Conservation (phyloP, 2,797 vertebrate species). For the Pristis pectinata region DNA sequence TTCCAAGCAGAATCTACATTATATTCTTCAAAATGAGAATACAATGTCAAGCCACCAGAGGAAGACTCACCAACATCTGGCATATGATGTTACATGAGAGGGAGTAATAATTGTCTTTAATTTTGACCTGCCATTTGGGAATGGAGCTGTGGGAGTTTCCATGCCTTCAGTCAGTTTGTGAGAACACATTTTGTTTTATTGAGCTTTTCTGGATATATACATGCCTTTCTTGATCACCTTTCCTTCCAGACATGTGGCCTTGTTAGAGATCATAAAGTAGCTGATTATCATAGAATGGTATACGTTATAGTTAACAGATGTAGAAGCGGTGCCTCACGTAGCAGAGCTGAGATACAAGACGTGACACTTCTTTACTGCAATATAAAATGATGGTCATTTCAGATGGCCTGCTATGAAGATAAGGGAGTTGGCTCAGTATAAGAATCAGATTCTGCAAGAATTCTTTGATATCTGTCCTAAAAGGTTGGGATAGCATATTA, state of each 20-base stretch:
- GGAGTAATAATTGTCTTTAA: not conserved
- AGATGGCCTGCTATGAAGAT: too few species aligned
- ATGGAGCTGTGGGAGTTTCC: not conserved
- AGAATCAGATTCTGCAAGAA: too few species aligned
- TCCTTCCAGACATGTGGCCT: not conserved
- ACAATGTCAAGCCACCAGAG: not conserved
- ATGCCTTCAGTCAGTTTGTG: not conserved
- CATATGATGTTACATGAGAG: too few species aligned
- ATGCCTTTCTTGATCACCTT: not conserved
- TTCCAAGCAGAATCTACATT: not conserved
- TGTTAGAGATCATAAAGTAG: not conserved
- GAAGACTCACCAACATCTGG: too few species aligned
- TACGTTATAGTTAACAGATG: not conserved
- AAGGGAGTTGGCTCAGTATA: too few species aligned
- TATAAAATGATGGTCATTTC: too few species aligned
- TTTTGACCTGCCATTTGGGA: not conserved
- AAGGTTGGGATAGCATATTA: not conserved
- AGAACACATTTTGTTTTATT: not conserved
- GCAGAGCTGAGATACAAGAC: too few species aligned
- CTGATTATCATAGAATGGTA: not conserved
- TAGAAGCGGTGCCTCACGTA: too few species aligned
- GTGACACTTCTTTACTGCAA: too few species aligned
- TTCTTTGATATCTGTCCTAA: too few species aligned
- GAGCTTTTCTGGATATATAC: not conserved
- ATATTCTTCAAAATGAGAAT: not conserved